Evolutionary conservation across 2,113 vertebrate genomes (phyloP).

Genomic region (Chlamydotis undulata): DNA sequence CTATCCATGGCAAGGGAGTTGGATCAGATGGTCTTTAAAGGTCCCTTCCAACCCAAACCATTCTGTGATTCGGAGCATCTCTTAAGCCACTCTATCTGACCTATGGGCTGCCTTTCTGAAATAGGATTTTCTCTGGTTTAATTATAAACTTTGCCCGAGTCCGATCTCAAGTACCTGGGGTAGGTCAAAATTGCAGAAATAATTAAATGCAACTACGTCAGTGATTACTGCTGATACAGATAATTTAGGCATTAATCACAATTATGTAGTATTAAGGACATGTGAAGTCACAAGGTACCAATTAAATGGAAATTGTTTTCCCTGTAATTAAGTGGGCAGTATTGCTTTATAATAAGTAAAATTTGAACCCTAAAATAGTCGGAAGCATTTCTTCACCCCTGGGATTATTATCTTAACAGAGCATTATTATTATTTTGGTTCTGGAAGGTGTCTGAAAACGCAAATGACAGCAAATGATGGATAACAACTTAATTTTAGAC

Average conservation of each 20-base stretch:
- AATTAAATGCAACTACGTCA: neutral
- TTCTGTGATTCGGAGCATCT: neutral
- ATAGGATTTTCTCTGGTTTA: neutral
- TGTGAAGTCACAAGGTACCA: neutral
- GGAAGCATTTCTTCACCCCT: neutral
- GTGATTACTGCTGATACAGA: neutral
- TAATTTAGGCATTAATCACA: neutral
- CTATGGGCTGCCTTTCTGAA: neutral
- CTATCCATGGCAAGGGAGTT: fast-evolving
- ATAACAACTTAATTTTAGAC: neutral
- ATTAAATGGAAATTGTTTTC: neutral
- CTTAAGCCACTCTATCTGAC: neutral
- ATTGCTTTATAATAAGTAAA: neutral
- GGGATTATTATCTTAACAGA: neutral
- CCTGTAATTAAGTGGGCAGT: neutral
- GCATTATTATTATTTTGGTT: neutral
- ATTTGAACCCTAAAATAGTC: neutral
- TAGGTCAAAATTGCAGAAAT: neutral
- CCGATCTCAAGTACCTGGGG: neutral
- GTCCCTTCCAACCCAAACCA: fast-evolving
- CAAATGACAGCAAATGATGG: neutral
- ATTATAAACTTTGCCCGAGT: fast-evolving
- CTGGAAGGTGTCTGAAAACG: neutral
- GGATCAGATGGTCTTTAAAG: neutral
- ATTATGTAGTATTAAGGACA: neutral